Conservation (phyloP, 2,113 vertebrate species). For the Heterochromis multidens region DNA sequence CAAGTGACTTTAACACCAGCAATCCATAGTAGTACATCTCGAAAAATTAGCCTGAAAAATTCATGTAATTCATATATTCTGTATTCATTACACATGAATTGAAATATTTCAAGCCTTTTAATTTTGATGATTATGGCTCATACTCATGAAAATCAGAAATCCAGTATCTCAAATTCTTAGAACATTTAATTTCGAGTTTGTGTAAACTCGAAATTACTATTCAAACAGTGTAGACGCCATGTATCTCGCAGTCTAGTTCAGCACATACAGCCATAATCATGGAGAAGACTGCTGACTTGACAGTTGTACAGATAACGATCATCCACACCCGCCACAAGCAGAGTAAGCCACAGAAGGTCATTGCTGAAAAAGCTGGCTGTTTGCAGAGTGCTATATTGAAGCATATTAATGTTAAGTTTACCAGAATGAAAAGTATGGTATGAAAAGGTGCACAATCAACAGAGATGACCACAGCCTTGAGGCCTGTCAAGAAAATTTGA, state of each 20-base stretch:
- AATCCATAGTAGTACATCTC: background rate
- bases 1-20: background rate
- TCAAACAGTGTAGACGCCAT: background rate
- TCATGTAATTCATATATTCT: background rate
- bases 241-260: background rate
- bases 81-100: background rate
- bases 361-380: background rate
- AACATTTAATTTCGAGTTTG: background rate
- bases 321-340: background rate
- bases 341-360: background rate
- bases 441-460: background rate
- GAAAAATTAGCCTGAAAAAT: no score
- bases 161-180: background rate
- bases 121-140: background rate
- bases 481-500: background rate
- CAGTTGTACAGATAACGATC: background rate
- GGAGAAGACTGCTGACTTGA: background rate
- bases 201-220: fast-evolving
- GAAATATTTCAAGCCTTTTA: background rate
- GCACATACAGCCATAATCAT: background rate
- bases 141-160: background rate
- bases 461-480: background rate
- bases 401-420: background rate
- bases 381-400: background rate
- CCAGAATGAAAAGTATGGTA: background rate